Conservation (phyloP, 2,113 vertebrate species). For the Fregetta grallaria region DNA sequence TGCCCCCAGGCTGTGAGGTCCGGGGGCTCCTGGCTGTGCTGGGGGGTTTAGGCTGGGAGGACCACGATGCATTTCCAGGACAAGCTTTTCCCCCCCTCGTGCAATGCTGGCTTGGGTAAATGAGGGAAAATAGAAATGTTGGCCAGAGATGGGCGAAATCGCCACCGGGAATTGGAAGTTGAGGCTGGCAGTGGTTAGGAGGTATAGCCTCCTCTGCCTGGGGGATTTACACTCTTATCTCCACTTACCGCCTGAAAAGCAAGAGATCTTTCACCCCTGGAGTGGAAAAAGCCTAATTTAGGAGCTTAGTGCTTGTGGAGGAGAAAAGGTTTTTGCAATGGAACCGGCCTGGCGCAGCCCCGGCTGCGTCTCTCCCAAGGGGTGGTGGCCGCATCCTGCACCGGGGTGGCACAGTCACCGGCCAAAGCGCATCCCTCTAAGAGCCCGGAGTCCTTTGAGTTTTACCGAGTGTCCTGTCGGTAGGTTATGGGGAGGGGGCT, state of each 20-base stretch:
- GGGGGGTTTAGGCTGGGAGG: not conserved
- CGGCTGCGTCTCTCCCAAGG: rapidly evolving
- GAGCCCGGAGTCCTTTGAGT: not conserved
- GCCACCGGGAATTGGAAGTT: too few relatives aligned
- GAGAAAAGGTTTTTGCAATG: not conserved
- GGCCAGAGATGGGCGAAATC: not conserved
- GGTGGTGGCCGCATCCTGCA: not conserved
- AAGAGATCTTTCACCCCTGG: not conserved
- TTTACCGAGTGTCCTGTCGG: rapidly evolving
- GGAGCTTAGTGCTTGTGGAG: not conserved
- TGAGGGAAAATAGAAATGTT: not conserved
- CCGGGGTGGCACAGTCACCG: not conserved
- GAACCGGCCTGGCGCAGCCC: too few relatives aligned
- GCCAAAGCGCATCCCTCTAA: not conserved
- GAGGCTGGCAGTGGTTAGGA: not conserved
- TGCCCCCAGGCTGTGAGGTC: not conserved
- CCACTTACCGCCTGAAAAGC: rapidly evolving
- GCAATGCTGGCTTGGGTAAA: not conserved
- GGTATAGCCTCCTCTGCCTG: rapidly evolving
- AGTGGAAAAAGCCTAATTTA: not conserved
- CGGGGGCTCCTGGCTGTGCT: not conserved
- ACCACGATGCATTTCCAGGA: not conserved
- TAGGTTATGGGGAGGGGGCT: not conserved
- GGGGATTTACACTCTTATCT: not conserved
- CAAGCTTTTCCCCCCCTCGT: rapidly evolving